Percentiles rank a stretch among this genome's conserved stretches.
phyloP scores from a whole-genome alignment of 2,888 invertebrate species.

The Heteromurus nitidus region DNA sequence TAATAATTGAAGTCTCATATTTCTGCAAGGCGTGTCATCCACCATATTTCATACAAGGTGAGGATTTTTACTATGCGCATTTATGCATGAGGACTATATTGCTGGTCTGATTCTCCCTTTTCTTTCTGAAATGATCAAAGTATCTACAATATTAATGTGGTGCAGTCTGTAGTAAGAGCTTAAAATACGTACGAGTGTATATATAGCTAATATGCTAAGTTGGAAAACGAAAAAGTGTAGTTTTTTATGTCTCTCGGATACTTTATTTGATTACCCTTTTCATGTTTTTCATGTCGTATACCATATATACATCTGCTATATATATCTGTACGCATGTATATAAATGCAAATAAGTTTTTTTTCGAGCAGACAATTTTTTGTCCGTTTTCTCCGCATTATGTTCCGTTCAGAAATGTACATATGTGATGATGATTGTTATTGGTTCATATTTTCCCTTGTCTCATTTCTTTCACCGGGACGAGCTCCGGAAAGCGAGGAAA shows the following conservation, averaged over 20 bases:
- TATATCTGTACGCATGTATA: background rate
- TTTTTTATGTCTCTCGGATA: slow-evolving; percentile 15
- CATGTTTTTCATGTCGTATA: background rate
- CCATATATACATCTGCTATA: background rate
- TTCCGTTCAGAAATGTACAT: background rate
- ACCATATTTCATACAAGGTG: background rate
- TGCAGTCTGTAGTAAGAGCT: background rate
- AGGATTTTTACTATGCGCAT: background rate
- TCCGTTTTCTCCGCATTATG: background rate
- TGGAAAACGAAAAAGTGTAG: background rate
- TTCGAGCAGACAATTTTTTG: background rate
- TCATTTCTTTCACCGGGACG: slow-evolving; percentile 5
- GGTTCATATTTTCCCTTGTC: slow-evolving; percentile 49
- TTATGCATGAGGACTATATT: slow-evolving; percentile 28
- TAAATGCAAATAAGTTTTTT: background rate
- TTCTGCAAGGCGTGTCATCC: background rate
- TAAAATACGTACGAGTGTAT: background rate
- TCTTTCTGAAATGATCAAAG: background rate
- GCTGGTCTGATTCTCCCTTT: background rate
- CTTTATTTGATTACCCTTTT: slow-evolving; percentile 48
- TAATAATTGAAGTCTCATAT: slow-evolving; percentile 25
- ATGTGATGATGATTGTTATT: slow-evolving; percentile 50
- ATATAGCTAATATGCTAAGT: background rate
- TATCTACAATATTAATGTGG: background rate
- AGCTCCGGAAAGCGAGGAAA: background rate